Evolutionary conservation across 2,113 vertebrate species (phyloP).

Genomic region (Alces alces): DNA sequence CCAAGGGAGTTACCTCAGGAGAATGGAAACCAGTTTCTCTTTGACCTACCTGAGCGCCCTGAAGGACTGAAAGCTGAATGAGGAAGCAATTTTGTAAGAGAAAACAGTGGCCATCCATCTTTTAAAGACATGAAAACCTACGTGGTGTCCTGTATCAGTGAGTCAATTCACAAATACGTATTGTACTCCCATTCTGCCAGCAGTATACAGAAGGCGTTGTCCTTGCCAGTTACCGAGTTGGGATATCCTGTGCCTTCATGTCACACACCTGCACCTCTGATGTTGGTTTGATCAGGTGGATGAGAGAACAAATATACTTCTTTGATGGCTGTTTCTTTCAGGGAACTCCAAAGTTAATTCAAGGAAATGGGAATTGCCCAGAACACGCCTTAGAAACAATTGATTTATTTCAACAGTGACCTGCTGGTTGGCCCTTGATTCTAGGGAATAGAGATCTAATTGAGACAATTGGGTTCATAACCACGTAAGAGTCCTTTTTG

Average conservation of each 20-base stretch:
- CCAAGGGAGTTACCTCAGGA: not conserved
- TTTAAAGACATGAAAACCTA: not conserved
- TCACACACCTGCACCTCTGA: not conserved
- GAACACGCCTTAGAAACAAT: not conserved
- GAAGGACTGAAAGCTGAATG: not conserved
- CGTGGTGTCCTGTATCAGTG: not conserved
- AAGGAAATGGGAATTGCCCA: not conserved
- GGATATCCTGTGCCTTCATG: not conserved
- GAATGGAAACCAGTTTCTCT: not conserved
- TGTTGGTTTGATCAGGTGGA: not conserved
- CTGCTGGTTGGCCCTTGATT: not conserved
- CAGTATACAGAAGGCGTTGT: not conserved
- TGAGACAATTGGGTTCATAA: not conserved
- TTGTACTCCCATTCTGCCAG: not conserved
- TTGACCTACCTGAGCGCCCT: not conserved
- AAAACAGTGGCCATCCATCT: not conserved
- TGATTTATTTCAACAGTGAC: not conserved
- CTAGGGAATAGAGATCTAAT: not conserved
- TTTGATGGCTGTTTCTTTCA: not conserved
- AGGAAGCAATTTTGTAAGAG: not conserved
- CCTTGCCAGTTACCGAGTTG: not conserved
- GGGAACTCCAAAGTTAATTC: not conserved
- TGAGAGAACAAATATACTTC: not conserved
- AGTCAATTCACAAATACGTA: not conserved
- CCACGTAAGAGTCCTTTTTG: not conserved